Evolutionary conservation across 2,888 invertebrate species (phyloP).

Genomic region (Brachycybe producta): DNA sequence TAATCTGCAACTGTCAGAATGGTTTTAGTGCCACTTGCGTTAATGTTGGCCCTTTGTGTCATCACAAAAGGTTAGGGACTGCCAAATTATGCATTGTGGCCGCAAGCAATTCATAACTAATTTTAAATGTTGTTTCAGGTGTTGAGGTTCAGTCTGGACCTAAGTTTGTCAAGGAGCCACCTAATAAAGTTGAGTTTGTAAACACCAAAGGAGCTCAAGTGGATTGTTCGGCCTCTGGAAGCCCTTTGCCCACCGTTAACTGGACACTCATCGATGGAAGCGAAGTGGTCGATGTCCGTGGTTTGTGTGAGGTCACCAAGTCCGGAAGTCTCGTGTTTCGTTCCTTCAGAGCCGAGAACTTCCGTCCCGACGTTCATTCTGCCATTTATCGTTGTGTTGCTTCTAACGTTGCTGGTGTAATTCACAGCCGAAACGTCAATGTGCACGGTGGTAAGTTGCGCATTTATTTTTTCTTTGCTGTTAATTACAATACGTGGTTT

Average conservation of each 20-base stretch:
- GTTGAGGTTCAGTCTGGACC: conserved; percentile 25
- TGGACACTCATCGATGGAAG: conserved; percentile 14
- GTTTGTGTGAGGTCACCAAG: conserved; percentile 19
- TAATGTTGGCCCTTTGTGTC: too few species aligned
- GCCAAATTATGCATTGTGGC: too few species aligned
- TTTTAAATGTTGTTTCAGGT: background rate
- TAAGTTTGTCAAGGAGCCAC: conserved; percentile 32
- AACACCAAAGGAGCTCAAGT: conserved; percentile 31
- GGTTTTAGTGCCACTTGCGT: too few species aligned
- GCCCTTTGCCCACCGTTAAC: conserved; percentile 28
- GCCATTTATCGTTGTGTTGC: conserved; percentile 22
- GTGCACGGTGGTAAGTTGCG: conserved; percentile 22
- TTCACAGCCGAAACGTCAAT: conserved; percentile 22
- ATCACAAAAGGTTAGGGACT: too few species aligned
- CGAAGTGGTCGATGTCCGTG: conserved; percentile 7
- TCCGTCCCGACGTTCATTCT: conserved; percentile 22
- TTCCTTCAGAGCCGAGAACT: conserved; percentile 22
- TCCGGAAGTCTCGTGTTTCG: conserved; percentile 22
- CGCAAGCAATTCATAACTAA: too few species aligned
- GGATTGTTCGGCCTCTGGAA: conserved; percentile 33
- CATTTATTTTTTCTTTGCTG: too few species aligned
- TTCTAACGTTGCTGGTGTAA: conserved; percentile 19
- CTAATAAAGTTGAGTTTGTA: conserved; percentile 29
- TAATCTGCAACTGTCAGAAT: too few species aligned
- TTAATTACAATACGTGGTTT: too few species aligned